Evolutionary conservation across 2,888 invertebrate species (phyloP).

Genomic region (Hydrotaea diabolus): DNA sequence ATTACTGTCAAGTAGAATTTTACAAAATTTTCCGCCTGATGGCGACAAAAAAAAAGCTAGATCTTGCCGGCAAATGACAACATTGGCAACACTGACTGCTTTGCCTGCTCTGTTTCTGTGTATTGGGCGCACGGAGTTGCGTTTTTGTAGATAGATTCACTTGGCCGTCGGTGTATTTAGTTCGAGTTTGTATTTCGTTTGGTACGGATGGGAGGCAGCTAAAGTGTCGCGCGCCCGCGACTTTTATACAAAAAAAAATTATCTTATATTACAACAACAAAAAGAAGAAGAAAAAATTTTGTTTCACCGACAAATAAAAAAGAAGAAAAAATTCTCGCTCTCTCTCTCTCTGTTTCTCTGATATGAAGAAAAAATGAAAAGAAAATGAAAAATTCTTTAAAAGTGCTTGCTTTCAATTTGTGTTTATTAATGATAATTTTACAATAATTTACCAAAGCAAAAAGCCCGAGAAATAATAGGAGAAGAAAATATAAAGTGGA

Average conservation of each 20-base stretch:
- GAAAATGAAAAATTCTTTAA: constrained; percentile 5
- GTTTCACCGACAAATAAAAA: constrained; percentile 32
- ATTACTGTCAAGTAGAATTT: too few species aligned
- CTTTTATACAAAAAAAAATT: constrained; percentile 66
- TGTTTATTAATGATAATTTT: constrained; percentile 29
- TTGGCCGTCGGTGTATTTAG: constrained; percentile 72
- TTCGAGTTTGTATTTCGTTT: constrained; percentile 80
- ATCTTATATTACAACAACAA: constrained; percentile 44
- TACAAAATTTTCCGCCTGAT: too few species aligned
- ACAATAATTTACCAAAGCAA: constrained; percentile 9
- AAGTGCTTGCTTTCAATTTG: constrained; percentile 16
- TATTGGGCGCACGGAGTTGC: constrained; percentile 2
- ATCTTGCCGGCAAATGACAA: too few species aligned
- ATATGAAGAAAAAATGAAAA: neutral
- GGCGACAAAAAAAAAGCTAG: too few species aligned
- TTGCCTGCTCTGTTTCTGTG: neutral
- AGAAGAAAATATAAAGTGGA: neutral
- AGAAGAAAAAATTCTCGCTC: constrained; percentile 40
- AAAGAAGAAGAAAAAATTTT: constrained; percentile 44
- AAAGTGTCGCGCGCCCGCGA: constrained; percentile 73
- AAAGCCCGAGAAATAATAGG: neutral
- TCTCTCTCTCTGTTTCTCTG: neutral
- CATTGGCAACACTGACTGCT: too few species aligned
- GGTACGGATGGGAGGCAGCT: constrained; percentile 76
- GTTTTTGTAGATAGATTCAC: constrained; percentile 59